phyloP scores from a whole-genome alignment of 2,797 vertebrate genomes.

The Ctenopoma multispine region DNA sequence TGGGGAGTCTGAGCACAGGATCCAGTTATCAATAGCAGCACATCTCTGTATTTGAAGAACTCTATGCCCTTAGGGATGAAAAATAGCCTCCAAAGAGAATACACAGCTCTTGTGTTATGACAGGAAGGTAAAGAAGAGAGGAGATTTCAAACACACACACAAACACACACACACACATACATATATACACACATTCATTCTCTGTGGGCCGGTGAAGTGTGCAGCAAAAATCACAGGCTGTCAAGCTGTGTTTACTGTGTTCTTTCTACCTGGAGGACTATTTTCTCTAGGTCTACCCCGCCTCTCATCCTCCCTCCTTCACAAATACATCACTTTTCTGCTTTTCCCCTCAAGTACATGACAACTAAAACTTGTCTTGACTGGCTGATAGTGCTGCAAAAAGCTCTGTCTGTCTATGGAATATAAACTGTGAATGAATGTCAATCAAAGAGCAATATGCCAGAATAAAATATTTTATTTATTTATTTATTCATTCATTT shows the following conservation, averaged over 20 bases:
- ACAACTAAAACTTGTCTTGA: conserved; percentile 43
- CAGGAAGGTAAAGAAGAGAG: conserved; percentile 51
- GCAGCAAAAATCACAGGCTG: conserved; percentile 65
- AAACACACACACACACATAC: conserved; percentile 13
- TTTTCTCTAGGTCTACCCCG: conserved; percentile 37
- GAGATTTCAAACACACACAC: conserved; percentile 22
- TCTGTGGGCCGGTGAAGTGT: conserved; percentile 50
- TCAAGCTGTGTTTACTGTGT: conserved; percentile 71
- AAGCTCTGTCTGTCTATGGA: conserved; percentile 29
- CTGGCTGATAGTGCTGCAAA: conserved; percentile 40
- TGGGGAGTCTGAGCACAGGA: conserved; percentile 4
- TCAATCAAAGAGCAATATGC: conserved; percentile 42
- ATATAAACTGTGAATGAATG: conserved; percentile 53
- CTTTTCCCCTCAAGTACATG: conserved; percentile 25
- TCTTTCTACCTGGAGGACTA: conserved; percentile 65
- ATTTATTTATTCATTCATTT: conserved; percentile 5
- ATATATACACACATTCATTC: conserved; percentile 12
- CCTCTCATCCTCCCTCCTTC: conserved; percentile 39
- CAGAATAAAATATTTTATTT: background rate
- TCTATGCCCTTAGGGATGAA: conserved; percentile 44
- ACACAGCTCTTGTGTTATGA: conserved; percentile 64
- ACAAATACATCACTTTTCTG: conserved; percentile 43
- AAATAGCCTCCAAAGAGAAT: conserved; percentile 51
- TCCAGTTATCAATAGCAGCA: conserved; percentile 35
- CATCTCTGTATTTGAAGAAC: conserved; percentile 44